Conservation (phyloP, 2,113 vertebrate genomes). For the Gnathonemus echidnorhynchus region DNA sequence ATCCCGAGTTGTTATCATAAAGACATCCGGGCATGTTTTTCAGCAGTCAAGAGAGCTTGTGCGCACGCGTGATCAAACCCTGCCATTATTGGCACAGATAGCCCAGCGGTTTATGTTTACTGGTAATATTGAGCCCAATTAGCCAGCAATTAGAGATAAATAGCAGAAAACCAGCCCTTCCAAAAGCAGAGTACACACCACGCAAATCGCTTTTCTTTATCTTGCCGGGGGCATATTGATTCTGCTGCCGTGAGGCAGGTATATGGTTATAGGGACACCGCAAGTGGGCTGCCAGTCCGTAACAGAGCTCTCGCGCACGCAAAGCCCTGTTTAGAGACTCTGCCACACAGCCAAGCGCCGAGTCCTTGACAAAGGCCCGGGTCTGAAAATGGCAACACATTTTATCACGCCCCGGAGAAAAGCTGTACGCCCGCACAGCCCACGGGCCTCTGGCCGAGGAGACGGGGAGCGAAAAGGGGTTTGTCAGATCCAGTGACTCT, state of each 20-base stretch:
- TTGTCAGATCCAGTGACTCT: not conserved
- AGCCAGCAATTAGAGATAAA: not conserved
- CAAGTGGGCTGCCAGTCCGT: not conserved
- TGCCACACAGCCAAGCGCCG: not conserved
- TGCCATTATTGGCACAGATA: not conserved
- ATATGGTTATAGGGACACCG: not conserved
- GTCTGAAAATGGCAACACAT: not conserved
- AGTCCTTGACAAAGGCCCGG: not conserved
- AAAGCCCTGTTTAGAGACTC: not conserved
- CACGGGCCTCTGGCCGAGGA: not conserved
- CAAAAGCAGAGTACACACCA: not conserved
- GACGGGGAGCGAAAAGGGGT: not conserved
- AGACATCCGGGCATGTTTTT: not conserved
- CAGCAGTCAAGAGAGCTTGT: not conserved
- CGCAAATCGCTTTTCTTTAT: not conserved
- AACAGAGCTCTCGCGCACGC: not conserved
- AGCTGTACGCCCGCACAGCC: not conserved
- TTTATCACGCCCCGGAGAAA: not conserved
- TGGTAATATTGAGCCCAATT: not conserved
- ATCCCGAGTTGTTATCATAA: not conserved
- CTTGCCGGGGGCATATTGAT: not conserved
- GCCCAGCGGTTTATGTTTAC: not conserved
- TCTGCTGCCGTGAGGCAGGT: not conserved
- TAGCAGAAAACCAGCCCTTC: not conserved
- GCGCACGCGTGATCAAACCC: not conserved